These are phyloP conservation scores for Pseudolycoriella hygida DNA, from an alignment of 2,888 invertebrate species.

Conservation along the genomic window DNA sequence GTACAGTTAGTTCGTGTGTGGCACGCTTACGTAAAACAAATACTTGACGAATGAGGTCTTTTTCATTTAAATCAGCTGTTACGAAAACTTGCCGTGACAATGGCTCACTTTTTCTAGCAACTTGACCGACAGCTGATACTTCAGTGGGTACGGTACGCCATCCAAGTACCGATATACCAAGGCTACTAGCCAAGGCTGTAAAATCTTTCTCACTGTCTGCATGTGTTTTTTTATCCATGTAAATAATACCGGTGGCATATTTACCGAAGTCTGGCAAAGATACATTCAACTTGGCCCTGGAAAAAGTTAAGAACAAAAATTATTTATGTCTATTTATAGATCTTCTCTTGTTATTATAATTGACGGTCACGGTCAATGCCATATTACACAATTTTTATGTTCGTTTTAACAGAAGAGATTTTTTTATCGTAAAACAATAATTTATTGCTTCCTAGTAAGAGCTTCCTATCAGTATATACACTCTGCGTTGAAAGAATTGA, in stretches of 20 bases:
- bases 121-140: conserved; percentile 68
- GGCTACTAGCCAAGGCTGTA: conserved; percentile 57
- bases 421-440: neutral
- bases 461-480: too few species aligned
- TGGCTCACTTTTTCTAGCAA: conserved; percentile 89
- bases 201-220: conserved; percentile 67
- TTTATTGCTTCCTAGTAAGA: neutral
- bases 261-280: conserved; percentile 71
- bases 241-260: conserved; percentile 95
- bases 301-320: conserved; percentile 13
- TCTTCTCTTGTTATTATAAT: too few species aligned
- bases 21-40: conserved; percentile 88
- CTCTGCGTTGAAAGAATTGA: too few species aligned
- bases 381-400: neutral
- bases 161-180: conserved; percentile 66
- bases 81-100: conserved; percentile 89
- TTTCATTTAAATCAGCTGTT: conserved; percentile 34
- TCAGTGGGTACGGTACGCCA: conserved; percentile 92
- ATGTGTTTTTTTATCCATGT: conserved; percentile 71
- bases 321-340: neutral
- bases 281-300: conserved; percentile 62
- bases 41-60: conserved; percentile 42
- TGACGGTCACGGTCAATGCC: too few species aligned
- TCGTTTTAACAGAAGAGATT: neutral
- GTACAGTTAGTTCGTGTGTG: conserved; percentile 70